A percentile compares a stretch with the other conserved stretches of the same genome.
Evolutionary conservation across 2,113 vertebrate species (phyloP).

Genomic region (Nymphicus hollandicus): DNA sequence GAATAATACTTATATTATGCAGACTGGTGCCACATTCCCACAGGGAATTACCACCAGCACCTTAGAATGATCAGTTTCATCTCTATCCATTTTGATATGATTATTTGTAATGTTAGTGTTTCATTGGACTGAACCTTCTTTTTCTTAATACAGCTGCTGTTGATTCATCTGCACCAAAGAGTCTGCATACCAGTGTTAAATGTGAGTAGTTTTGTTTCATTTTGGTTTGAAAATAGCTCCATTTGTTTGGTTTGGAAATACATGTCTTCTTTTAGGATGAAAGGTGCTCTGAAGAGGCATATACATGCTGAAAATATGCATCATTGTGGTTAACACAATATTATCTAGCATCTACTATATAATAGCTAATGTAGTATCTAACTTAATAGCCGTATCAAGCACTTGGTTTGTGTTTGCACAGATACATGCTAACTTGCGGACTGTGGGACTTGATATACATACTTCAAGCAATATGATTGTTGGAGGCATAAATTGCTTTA

Average conservation of each 20-base stretch:
- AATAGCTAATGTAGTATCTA: not conserved
- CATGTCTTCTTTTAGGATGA: constrained; percentile 24
- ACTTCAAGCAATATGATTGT: not conserved
- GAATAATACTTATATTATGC: not conserved
- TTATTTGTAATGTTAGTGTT: not conserved
- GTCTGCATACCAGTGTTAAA: constrained; percentile 60
- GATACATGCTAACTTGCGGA: not conserved
- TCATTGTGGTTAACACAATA: not conserved
- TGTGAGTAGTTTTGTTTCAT: constrained; percentile 55
- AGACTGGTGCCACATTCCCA: not conserved
- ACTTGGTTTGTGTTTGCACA: not conserved
- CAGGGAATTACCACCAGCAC: not conserved
- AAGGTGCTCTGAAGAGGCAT: not conserved
- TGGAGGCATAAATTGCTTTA: not conserved
- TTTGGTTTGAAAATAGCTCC: constrained; percentile 49
- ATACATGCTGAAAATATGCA: not conserved
- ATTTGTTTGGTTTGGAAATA: constrained; percentile 67
- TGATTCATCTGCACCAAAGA: constrained; percentile 65
- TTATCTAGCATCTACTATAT: not conserved
- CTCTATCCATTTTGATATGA: not conserved
- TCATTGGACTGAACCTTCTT: not conserved
- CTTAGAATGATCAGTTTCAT: not conserved
- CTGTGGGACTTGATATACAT: accelerated
- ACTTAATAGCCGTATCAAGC: not conserved
- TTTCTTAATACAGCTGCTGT: constrained; percentile 68